Evolutionary conservation across 2,113 vertebrate species (phyloP).

Genomic region (Callipepla squamata): DNA sequence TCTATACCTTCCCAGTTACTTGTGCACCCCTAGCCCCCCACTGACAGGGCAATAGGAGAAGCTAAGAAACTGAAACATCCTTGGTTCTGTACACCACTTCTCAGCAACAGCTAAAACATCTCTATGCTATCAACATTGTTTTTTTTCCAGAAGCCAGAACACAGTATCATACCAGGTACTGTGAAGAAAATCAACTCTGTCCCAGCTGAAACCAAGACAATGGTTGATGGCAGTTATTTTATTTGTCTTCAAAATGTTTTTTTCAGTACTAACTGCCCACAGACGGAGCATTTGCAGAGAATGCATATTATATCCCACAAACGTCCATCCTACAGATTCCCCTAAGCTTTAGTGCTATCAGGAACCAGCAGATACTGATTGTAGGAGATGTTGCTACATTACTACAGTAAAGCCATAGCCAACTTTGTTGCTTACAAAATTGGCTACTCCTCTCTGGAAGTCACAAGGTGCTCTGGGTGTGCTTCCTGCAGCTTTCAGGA

Average conservation of each 20-base stretch:
- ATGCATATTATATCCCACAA: not conserved
- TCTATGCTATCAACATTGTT: too few species aligned
- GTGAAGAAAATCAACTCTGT: too few species aligned
- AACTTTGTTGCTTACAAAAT: fast-evolving
- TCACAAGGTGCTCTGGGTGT: not conserved
- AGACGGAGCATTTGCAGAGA: not conserved
- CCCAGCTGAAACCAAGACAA: not conserved
- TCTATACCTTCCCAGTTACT: too few species aligned
- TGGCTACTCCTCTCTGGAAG: fast-evolving
- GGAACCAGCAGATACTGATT: not conserved
- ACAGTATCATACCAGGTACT: too few species aligned
- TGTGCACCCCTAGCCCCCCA: too few species aligned
- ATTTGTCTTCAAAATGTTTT: not conserved
- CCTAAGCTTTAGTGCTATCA: slow-evolving; percentile 11
- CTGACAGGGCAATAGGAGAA: too few species aligned
- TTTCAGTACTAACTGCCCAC: slow-evolving; percentile 32
- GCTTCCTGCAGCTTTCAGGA: not conserved
- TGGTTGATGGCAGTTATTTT: not conserved
- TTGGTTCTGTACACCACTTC: too few species aligned
- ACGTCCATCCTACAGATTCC: not conserved
- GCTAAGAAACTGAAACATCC: too few species aligned
- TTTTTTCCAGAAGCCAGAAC: too few species aligned
- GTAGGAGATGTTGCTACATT: not conserved
- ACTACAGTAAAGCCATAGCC: fast-evolving
- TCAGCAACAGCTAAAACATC: too few species aligned